phyloP scores from a whole-genome alignment of 2,113 vertebrate species.

The Peromyscus californicus region DNA sequence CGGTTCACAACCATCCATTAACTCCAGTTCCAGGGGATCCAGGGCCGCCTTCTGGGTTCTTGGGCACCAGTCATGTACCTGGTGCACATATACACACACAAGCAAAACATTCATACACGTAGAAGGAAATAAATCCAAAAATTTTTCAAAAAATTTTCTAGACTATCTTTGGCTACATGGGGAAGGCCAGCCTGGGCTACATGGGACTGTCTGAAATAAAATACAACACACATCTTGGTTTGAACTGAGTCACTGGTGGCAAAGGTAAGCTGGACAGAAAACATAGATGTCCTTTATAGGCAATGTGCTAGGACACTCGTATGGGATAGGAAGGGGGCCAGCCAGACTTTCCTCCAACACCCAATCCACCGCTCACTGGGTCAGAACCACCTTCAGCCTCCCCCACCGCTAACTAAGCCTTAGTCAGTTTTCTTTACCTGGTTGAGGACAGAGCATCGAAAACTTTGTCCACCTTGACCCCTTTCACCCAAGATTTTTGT shows the following conservation, averaged over 20 bases:
- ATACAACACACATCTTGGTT: not conserved
- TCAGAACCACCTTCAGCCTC: too few species aligned
- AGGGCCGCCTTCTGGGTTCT: not conserved
- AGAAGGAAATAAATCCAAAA: not conserved
- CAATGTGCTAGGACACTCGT: not conserved
- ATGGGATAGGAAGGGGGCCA: not conserved
- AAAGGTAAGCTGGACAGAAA: not conserved
- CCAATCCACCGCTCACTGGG: too few species aligned
- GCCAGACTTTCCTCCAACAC: not conserved
- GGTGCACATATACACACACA: not conserved
- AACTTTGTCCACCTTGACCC: not conserved
- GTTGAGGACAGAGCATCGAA: not conserved
- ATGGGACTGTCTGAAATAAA: not conserved
- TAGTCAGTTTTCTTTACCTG: not conserved
- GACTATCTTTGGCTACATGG: not conserved
- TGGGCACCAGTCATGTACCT: not conserved
- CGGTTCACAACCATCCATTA: not conserved
- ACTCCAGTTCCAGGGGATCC: not conserved
- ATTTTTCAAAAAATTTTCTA: not conserved
- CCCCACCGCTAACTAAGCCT: not conserved
- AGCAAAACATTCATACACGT: not conserved
- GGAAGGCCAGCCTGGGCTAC: not conserved
- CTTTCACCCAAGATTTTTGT: not conserved
- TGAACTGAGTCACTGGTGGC: not conserved
- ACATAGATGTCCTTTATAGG: not conserved